Evolutionary conservation across 2,113 vertebrate species (phyloP).

Genomic region (Marmota flaviventris): DNA sequence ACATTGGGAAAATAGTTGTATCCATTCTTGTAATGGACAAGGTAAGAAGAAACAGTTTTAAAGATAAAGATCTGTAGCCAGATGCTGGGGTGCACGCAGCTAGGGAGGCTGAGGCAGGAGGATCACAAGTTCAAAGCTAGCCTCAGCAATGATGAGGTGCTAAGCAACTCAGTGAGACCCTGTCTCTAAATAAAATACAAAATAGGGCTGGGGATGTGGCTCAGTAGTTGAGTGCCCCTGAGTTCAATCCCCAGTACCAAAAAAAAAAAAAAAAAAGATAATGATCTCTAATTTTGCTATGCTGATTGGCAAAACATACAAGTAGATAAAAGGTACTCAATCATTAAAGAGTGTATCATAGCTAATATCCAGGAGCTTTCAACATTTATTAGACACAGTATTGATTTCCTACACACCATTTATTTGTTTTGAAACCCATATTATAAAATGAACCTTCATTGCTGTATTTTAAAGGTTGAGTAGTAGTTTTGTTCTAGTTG

Average conservation of each 20-base stretch:
- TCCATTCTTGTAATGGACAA: conserved; percentile 12
- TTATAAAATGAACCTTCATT: neutral
- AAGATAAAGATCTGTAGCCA: conserved; percentile 18
- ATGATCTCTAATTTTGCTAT: conserved; percentile 38
- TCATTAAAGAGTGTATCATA: neutral
- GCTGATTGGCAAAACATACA: conserved; percentile 40
- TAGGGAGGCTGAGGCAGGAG: no score
- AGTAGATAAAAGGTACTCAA: conserved; percentile 19
- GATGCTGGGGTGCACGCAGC: no score
- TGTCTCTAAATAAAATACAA: no score
- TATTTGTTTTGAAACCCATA: conserved; percentile 45
- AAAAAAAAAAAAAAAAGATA: neutral
- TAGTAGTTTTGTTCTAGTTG: conserved; percentile 47
- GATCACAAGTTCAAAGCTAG: no score
- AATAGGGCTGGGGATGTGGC: no score
- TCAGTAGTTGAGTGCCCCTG: no score
- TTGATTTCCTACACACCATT: conserved; percentile 24
- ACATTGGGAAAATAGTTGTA: conserved; percentile 35
- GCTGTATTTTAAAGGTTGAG: neutral
- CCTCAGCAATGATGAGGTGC: no score
- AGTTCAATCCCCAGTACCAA: no score
- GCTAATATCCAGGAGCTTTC: neutral
- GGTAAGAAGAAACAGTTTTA: neutral
- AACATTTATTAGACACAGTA: neutral
- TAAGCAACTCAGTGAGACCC: no score